These are phyloP conservation scores for Parasteatoda tepidariorum DNA, from an alignment of 1,140 invertebrate species.

Conservation along the genomic window DNA sequence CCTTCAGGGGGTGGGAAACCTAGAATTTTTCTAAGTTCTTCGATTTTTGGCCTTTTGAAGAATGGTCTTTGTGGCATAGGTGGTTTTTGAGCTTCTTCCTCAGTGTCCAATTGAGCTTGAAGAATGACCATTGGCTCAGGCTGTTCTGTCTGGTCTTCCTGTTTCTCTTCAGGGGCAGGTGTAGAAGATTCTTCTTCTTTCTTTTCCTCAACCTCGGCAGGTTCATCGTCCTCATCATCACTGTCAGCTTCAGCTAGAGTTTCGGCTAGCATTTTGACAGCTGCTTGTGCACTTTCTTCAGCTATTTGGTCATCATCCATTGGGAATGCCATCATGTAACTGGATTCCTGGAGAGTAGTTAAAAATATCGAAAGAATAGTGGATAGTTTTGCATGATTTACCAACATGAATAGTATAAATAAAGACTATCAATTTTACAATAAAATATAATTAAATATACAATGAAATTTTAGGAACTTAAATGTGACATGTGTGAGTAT, in stretches of 20 bases:
- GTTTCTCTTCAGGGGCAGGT: not conserved
- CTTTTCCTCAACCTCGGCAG: not conserved
- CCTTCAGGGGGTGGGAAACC: conserved; percentile 46
- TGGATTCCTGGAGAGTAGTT: conserved; percentile 45
- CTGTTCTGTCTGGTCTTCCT: conserved; percentile 42
- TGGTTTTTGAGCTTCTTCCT: conserved; percentile 45
- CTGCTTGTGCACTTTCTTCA: conserved; percentile 50
- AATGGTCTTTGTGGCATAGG: conserved; percentile 18
- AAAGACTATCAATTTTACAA: not conserved
- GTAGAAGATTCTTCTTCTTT: not conserved
- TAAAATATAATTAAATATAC: not conserved
- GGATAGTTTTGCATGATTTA: conserved; percentile 47
- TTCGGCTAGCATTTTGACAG: conserved; percentile 52
- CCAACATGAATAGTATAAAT: conserved; percentile 7
- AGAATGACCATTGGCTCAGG: conserved; percentile 48
- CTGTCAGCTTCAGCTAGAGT: conserved; percentile 1
- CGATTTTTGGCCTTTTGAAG: conserved; percentile 56
- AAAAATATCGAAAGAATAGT: conserved; percentile 47
- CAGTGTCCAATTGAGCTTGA: conserved; percentile 36
- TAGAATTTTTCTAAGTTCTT: conserved; percentile 57
- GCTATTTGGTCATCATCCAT: conserved; percentile 52
- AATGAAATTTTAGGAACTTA: not conserved
- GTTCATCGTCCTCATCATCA: conserved; percentile 44
- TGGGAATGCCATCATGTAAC: conserved; percentile 60
- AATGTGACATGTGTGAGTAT: not conserved